Percentiles rank a stretch among this genome's conserved stretches.
Evolutionary conservation across 1,140 invertebrate genomes (phyloP).

Genomic region (Glossosoma conforme): DNA sequence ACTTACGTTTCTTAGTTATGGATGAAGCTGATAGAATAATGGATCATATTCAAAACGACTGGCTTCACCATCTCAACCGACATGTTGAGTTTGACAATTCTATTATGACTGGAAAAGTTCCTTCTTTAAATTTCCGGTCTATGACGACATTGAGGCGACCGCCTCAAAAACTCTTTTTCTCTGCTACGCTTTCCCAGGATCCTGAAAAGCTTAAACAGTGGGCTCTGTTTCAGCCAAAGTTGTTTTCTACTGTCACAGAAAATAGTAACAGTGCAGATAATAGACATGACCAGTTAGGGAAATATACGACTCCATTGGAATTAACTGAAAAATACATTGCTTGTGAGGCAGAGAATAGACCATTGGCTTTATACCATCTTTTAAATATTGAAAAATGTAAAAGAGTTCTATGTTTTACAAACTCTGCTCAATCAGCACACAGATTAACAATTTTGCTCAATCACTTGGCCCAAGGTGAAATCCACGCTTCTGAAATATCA

Average conservation of each 20-base stretch:
- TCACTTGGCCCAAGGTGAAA: slow-evolving; percentile 50
- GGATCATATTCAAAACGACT: slow-evolving; percentile 85
- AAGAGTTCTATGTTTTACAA: slow-evolving; percentile 84
- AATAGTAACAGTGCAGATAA: slow-evolving; percentile 43
- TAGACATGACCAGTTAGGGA: slow-evolving; percentile 53
- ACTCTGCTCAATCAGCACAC: slow-evolving; percentile 73
- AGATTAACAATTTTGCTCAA: slow-evolving; percentile 64
- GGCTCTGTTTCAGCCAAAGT: slow-evolving; percentile 83
- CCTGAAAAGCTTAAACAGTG: slow-evolving; percentile 88
- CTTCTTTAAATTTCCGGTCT: slow-evolving; percentile 44
- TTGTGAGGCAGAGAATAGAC: slow-evolving; percentile 69
- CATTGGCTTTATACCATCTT: slow-evolving; percentile 73
- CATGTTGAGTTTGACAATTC: slow-evolving; percentile 51
- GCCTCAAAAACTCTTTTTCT: slow-evolving; percentile 91
- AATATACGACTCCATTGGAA: slow-evolving; percentile 80
- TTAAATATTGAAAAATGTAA: slow-evolving; percentile 62
- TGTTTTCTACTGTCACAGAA: slow-evolving; percentile 73
- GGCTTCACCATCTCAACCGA: slow-evolving; percentile 69
- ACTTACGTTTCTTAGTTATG: slow-evolving; percentile 82
- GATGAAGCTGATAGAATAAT: slow-evolving; percentile 95
- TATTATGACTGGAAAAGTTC: slow-evolving; percentile 39
- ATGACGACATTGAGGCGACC: slow-evolving; percentile 47
- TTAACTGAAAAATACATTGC: slow-evolving; percentile 71
- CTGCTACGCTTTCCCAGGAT: slow-evolving; percentile 93
- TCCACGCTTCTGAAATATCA: slow-evolving; percentile 65